phyloP scores from a whole-genome alignment of 2,113 vertebrate species.

The Ibidorhyncha struthersii region DNA sequence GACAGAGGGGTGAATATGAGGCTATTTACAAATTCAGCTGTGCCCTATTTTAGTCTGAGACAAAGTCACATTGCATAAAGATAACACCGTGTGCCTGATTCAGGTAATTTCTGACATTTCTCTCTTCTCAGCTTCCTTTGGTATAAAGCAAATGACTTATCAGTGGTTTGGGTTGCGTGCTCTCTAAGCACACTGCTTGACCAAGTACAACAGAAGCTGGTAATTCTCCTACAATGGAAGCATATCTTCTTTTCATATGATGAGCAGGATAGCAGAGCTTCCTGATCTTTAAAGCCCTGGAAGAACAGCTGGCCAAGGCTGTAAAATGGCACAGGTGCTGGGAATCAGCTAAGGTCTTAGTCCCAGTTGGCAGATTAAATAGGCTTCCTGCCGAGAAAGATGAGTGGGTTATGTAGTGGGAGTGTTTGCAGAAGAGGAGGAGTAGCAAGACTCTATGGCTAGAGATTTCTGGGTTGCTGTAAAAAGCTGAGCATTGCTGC shows the following conservation, averaged over 20 bases:
- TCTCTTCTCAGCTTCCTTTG: constrained; percentile 15
- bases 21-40: constrained; percentile 60
- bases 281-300: background rate
- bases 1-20: constrained; percentile 12
- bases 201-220: background rate
- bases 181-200: background rate
- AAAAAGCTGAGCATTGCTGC: background rate
- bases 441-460: background rate
- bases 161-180: background rate
- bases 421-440: background rate
- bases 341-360: background rate
- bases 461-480: background rate
- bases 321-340: background rate
- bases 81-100: constrained; percentile 28
- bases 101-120: constrained; percentile 35
- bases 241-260: background rate
- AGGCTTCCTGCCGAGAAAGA: background rate
- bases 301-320: background rate
- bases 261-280: background rate
- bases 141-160: background rate
- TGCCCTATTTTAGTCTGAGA: constrained; percentile 41
- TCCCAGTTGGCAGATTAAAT: background rate
- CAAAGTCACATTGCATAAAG: constrained; percentile 66
- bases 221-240: background rate
- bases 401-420: background rate